Evolutionary conservation across 2,113 vertebrate species (phyloP).

Genomic region (Coptodon rendalli): DNA sequence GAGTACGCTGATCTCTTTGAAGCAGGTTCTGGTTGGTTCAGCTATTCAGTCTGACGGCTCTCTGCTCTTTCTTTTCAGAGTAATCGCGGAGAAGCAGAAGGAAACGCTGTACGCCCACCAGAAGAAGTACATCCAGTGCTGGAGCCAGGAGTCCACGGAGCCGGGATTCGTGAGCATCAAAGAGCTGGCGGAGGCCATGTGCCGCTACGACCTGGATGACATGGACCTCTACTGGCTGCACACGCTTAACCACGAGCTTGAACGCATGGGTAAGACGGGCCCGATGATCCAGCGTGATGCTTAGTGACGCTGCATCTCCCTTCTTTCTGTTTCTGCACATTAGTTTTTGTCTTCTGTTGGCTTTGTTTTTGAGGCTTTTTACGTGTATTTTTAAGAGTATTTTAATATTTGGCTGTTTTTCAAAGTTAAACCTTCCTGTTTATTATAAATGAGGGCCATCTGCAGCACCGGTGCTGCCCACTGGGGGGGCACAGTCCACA

Average conservation of each 20-base stretch:
- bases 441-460: not conserved
- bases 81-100: slow-evolving; percentile 80
- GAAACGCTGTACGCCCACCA: slow-evolving; percentile 83
- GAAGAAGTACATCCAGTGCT: slow-evolving; percentile 87
- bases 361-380: not conserved
- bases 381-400: not conserved
- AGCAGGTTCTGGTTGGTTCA: not conserved
- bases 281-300: not conserved
- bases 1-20: not conserved
- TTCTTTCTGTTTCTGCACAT: not conserved
- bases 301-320: not conserved
- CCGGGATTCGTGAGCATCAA: slow-evolving; percentile 86
- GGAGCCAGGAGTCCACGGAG: slow-evolving; percentile 78
- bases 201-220: slow-evolving; percentile 94
- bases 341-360: not conserved
- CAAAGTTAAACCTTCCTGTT: not conserved
- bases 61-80: slow-evolving; percentile 54
- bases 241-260: slow-evolving; percentile 81
- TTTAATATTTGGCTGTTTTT: not conserved
- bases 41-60: not conserved
- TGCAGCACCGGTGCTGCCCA: not conserved
- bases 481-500: not conserved
- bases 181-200: slow-evolving; percentile 88
- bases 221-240: slow-evolving; percentile 93
- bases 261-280: slow-evolving; percentile 79